Base-by-base conservation (phyloP, 2,797 vertebrate species). In the Aulostomus chinensis region DNA sequence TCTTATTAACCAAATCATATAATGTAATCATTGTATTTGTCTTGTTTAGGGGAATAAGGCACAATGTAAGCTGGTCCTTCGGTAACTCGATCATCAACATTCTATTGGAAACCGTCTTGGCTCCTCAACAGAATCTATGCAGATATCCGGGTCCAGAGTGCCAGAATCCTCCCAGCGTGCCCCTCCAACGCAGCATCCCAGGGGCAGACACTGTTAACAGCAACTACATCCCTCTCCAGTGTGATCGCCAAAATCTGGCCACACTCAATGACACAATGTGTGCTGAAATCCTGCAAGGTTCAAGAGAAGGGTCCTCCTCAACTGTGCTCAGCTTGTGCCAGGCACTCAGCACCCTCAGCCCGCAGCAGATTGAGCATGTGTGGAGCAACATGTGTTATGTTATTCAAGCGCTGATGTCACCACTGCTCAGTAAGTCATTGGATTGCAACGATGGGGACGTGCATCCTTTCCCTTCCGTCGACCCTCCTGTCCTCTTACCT, bases 41-140 rank as follows among this genome's bases (percentile, higher is more conserved):
- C 73, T 55, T 65, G 2, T 79, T 60, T 36, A 93, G 92, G 92
- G 92, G 92, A 15, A 69, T 92, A 14, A 85, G 59, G 40, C 55
- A 91, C 74, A 91, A 93, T 26, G 50, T 93, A 55, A 92, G 62
- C 77, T 93, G 92, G 92, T 89, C 87, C 54, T 86, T 93, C 17
- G 49, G 84, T 14, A 32, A 52, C 34, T 63, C 89, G 7, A 31
- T 92, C 40, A 45, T 88, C 14, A 83, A 91, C 76, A 80, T 91
- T 72, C 47, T 88, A 7, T 42, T 88, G 64, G 79, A 80, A 0
- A 53, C 38, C 64, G 71, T 91, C 59, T 66, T 91, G 46, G 30
- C 69, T 31, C 63, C 74, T 22, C 76, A 74, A 8, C 26, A 55
- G 20, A 12, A 76, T 9, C 5, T 14, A 7, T 90, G 86, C 62